A percentile compares a stretch with the other conserved stretches of the same genome.
phyloP scores from a whole-genome alignment of 2,113 vertebrate genomes.

The Ctenodactylus gundi region DNA sequence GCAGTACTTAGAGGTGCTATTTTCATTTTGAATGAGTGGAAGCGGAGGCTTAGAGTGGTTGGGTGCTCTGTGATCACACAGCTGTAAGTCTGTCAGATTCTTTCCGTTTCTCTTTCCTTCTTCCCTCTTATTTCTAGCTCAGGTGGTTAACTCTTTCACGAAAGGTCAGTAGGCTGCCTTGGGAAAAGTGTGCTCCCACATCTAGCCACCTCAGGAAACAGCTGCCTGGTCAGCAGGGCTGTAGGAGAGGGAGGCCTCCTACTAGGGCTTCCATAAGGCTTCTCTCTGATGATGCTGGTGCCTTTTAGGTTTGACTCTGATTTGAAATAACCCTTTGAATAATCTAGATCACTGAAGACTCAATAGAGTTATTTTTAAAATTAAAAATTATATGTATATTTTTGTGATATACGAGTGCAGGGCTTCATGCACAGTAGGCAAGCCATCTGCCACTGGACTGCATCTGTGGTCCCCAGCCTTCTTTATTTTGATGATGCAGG shows the following conservation, averaged over 20 bases:
- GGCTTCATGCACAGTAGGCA: too few relatives aligned
- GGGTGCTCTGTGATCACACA: background rate
- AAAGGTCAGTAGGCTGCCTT: background rate
- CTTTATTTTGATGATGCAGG: too few relatives aligned
- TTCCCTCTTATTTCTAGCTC: background rate
- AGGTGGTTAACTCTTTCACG: background rate
- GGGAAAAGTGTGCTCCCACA: background rate
- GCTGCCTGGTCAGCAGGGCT: background rate
- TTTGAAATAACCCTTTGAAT: background rate
- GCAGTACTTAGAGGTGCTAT: background rate
- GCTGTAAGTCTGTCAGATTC: background rate
- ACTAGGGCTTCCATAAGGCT: background rate
- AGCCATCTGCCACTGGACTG: too few relatives aligned
- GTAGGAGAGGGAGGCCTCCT: background rate
- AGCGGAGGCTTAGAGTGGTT: background rate
- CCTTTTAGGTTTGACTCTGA: background rate
- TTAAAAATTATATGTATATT: too few relatives aligned
- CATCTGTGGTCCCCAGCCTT: too few relatives aligned
- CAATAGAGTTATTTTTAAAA: background rate
- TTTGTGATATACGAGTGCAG: too few relatives aligned
- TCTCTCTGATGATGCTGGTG: background rate
- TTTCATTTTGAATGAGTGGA: slow-evolving; percentile 33
- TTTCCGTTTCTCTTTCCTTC: background rate
- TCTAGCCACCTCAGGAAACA: background rate
- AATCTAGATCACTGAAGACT: background rate